Percentiles rank a stretch among this genome's conserved stretches.
These are phyloP conservation scores for Lasius platythorax DNA, from an alignment of 2,888 invertebrate genomes.

Conservation along the genomic window DNA sequence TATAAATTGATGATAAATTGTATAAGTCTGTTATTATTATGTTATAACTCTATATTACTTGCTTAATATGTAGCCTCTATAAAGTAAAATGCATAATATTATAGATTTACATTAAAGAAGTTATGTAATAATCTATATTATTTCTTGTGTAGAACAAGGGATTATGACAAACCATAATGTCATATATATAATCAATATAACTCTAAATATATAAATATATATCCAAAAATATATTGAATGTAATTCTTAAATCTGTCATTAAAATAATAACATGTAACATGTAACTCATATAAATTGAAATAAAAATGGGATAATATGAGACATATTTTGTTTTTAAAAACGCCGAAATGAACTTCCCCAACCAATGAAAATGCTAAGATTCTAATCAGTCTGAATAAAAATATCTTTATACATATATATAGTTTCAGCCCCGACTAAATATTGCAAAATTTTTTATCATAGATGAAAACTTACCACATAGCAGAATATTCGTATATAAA, in stretches of 20 bases:
- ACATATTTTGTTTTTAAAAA: conserved; percentile 52
- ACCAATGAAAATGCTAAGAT: conserved; percentile 53
- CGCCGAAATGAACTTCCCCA: conserved; percentile 58
- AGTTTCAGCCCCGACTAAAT: neutral
- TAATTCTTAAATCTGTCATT: conserved; percentile 63
- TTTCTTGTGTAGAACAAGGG: conserved; percentile 53
- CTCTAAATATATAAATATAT: conserved; percentile 58
- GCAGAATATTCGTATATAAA: neutral
- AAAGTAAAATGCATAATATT: conserved; percentile 57
- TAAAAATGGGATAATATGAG: conserved; percentile 65
- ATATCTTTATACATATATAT: conserved; percentile 37
- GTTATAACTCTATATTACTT: conserved; percentile 39
- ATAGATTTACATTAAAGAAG: conserved; percentile 50
- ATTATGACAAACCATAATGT: conserved; percentile 47
- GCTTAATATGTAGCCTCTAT: conserved; percentile 58
- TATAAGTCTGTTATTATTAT: conserved; percentile 45
- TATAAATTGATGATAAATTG: conserved; percentile 57
- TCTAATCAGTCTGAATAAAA: conserved; percentile 53
- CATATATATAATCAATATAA: conserved; percentile 47
- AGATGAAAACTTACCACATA: neutral
- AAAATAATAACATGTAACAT: conserved; percentile 60
- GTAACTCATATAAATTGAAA: conserved; percentile 69
- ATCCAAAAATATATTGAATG: conserved; percentile 56
- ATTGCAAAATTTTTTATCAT: neutral
- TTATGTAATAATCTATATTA: conserved; percentile 48